Percentiles rank a stretch among this genome's conserved stretches.
phyloP scores from a whole-genome alignment of 2,888 invertebrate genomes.

The Baronia brevicornis region DNA sequence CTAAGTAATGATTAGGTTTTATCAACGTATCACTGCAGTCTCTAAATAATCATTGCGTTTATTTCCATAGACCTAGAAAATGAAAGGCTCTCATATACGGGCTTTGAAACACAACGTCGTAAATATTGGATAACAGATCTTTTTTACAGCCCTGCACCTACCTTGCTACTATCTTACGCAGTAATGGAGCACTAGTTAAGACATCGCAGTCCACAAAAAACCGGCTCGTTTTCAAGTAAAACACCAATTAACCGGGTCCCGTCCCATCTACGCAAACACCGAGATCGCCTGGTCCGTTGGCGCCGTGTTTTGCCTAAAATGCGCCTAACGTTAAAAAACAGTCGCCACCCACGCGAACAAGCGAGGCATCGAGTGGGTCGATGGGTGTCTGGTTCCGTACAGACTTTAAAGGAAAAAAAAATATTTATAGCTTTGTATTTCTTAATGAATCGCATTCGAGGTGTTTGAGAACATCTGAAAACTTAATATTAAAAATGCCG shows the following conservation, averaged over 20 bases:
- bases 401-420: slow-evolving; percentile 4
- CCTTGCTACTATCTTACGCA: slow-evolving; percentile 52
- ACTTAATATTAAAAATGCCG: too few relatives aligned
- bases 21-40: too few relatives aligned
- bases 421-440: too few relatives aligned
- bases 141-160: not conserved
- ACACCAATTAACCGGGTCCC: slow-evolving; percentile 53
- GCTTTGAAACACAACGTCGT: too few relatives aligned
- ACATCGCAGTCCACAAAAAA: slow-evolving; percentile 8
- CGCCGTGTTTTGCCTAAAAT: slow-evolving; percentile 20
- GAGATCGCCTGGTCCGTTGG: slow-evolving; percentile 8
- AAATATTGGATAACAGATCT: slow-evolving; percentile 8
- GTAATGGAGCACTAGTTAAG: slow-evolving; percentile 17
- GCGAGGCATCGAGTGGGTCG: slow-evolving; percentile 9
- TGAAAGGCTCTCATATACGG: not conserved
- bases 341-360: slow-evolving; percentile 27
- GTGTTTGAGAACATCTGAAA: too few relatives aligned
- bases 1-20: too few relatives aligned
- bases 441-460: too few relatives aligned
- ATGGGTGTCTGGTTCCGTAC: not conserved
- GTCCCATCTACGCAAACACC: too few relatives aligned
- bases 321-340: slow-evolving; percentile 27
- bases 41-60: too few relatives aligned
- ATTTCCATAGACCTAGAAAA: too few relatives aligned
- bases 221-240: slow-evolving; percentile 40